Percentiles rank a stretch among this genome's conserved stretches.
phyloP scores from a whole-genome alignment of 2,888 invertebrate species.

The Trisateles emortualis region DNA sequence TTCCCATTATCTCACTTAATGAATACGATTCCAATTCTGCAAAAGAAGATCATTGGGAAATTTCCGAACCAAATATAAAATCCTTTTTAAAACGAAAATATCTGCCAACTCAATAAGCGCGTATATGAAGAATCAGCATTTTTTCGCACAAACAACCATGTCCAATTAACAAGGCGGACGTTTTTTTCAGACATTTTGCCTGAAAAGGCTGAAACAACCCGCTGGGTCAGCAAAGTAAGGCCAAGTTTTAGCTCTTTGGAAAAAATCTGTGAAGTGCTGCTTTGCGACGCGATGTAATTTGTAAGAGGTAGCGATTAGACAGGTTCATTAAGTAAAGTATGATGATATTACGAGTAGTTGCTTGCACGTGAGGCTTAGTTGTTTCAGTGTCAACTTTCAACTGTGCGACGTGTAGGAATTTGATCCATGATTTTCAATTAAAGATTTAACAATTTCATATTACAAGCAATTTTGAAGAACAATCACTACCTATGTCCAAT shows the following conservation, averaged over 20 bases:
- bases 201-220: constrained; percentile 59
- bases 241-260: constrained; percentile 69
- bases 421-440: too few species aligned
- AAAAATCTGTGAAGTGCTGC: constrained; percentile 60
- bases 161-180: constrained; percentile 72
- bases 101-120: constrained; percentile 28
- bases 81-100: constrained; percentile 7
- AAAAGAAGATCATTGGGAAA: constrained; percentile 28
- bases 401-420: too few species aligned
- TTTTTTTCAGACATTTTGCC: constrained; percentile 52
- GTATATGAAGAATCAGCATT: constrained; percentile 59
- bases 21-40: constrained; percentile 3
- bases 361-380: too few species aligned
- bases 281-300: constrained; percentile 51
- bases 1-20: background rate
- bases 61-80: constrained; percentile 6
- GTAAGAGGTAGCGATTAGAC: constrained; percentile 33
- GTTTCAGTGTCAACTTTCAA: too few species aligned
- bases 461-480: too few species aligned
- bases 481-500: too few species aligned
- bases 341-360: too few species aligned
- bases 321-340: background rate
- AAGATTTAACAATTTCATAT: too few species aligned
- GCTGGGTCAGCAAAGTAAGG: constrained; percentile 58
- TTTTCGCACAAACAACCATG: constrained; percentile 66